phyloP scores from a whole-genome alignment of 2,797 vertebrate species.

The Enoplosus armatus region DNA sequence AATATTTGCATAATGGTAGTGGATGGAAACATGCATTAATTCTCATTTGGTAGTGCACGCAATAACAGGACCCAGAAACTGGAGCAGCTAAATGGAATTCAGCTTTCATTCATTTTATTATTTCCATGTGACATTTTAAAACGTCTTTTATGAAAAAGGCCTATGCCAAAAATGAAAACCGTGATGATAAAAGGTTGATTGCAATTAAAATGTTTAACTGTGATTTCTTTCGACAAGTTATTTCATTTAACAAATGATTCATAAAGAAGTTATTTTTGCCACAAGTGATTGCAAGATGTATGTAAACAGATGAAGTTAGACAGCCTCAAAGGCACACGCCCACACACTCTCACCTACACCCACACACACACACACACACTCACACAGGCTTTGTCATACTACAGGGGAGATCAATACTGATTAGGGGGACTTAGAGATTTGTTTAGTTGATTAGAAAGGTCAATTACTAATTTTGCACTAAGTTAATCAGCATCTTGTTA shows the following conservation, averaged over 20 bases:
- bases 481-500: slow-evolving; percentile 90
- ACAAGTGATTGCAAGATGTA: not conserved
- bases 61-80: not conserved
- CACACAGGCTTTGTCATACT: slow-evolving; percentile 67
- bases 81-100: slow-evolving; percentile 8
- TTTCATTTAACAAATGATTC: not conserved
- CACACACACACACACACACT: slow-evolving; percentile 37
- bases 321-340: not conserved
- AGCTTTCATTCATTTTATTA: not conserved
- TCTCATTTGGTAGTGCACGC: too few species aligned
- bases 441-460: slow-evolving; percentile 92
- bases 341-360: not conserved
- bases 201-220: too few species aligned
- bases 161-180: not conserved
- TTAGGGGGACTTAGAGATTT: slow-evolving; percentile 88
- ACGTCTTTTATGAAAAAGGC: not conserved
- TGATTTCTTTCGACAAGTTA: not conserved
- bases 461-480: slow-evolving; percentile 91
- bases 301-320: not conserved
- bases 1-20: not conserved
- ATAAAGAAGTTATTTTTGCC: not conserved
- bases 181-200: too few species aligned
- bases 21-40: not conserved
- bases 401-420: slow-evolving; percentile 86
- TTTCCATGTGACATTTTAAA: not conserved